Evolutionary conservation across 2,113 vertebrate genomes (phyloP).

Genomic region (Notarius lentiginosus): DNA sequence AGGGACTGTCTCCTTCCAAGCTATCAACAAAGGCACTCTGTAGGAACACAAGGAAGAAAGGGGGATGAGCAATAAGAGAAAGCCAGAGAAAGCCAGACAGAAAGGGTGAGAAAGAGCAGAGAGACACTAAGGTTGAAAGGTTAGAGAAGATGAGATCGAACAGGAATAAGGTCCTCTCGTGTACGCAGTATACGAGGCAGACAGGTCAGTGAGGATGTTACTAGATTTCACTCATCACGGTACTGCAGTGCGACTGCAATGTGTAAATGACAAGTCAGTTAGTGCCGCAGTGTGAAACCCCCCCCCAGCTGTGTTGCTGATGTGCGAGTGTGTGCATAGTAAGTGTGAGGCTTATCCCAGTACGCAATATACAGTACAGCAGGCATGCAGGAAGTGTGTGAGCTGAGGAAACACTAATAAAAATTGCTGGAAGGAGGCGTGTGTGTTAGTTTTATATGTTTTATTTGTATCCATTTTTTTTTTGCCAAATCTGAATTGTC

Average conservation of each 20-base stretch:
- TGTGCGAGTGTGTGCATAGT: constrained; percentile 18
- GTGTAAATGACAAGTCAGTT: constrained; percentile 28
- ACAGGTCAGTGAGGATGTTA: constrained; percentile 5
- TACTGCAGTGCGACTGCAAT: background rate
- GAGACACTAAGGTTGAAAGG: constrained; percentile 25
- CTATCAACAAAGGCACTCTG: constrained; percentile 86
- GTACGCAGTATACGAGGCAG: constrained; percentile 9
- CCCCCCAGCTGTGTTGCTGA: background rate
- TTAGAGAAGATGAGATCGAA: constrained; percentile 35
- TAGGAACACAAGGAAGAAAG: constrained; percentile 77
- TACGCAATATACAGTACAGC: background rate
- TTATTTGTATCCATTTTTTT: background rate
- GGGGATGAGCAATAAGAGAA: constrained; percentile 60
- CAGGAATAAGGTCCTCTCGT: constrained; percentile 22
- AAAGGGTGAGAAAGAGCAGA: constrained; percentile 34
- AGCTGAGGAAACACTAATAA: background rate
- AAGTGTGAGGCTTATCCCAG: background rate
- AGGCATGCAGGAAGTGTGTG: background rate
- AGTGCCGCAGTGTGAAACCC: constrained; percentile 24
- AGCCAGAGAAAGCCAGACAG: constrained; percentile 55
- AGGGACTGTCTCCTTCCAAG: constrained; percentile 84
- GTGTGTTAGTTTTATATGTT: too few relatives aligned
- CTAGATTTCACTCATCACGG: constrained; percentile 7
- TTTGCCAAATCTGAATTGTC: background rate
- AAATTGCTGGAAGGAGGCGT: background rate